Conservation (phyloP, 1,140 invertebrate species). For the Thalassaphorura encarpata region DNA sequence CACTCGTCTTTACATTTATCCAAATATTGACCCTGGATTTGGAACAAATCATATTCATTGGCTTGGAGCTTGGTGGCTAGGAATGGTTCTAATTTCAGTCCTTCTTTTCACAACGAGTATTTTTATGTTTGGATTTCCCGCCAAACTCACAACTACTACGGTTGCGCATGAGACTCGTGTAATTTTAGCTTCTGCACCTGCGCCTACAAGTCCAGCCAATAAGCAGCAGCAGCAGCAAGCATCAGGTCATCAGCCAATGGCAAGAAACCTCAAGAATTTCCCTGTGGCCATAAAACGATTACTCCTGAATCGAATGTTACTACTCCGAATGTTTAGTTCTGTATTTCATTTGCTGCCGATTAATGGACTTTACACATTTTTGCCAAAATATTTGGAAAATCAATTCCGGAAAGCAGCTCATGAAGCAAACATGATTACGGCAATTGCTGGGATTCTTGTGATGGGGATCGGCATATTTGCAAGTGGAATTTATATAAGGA, state of each 20-base stretch:
- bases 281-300: constrained; percentile 73
- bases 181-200: no score
- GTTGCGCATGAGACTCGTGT: no score
- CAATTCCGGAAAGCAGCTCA: constrained; percentile 80
- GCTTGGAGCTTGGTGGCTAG: constrained; percentile 57
- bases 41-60: constrained; percentile 74
- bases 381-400: constrained; percentile 86
- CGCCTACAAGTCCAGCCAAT: constrained; percentile 3
- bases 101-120: constrained; percentile 66
- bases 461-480: constrained; percentile 52
- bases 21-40: constrained; percentile 56
- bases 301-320: constrained; percentile 77
- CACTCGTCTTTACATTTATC: constrained; percentile 74
- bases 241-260: background rate
- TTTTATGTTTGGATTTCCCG: constrained; percentile 82
- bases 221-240: background rate
- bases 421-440: constrained; percentile 81
- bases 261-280: constrained; percentile 50
- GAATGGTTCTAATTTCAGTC: constrained; percentile 61
- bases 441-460: constrained; percentile 69
- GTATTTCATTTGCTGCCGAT: constrained; percentile 83
- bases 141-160: constrained; percentile 43
- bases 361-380: constrained; percentile 80
- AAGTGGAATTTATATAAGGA: constrained; percentile 64
- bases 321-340: constrained; percentile 76